phyloP scores from a whole-genome alignment of 2,888 invertebrate species.

The Torymus tubicola region DNA sequence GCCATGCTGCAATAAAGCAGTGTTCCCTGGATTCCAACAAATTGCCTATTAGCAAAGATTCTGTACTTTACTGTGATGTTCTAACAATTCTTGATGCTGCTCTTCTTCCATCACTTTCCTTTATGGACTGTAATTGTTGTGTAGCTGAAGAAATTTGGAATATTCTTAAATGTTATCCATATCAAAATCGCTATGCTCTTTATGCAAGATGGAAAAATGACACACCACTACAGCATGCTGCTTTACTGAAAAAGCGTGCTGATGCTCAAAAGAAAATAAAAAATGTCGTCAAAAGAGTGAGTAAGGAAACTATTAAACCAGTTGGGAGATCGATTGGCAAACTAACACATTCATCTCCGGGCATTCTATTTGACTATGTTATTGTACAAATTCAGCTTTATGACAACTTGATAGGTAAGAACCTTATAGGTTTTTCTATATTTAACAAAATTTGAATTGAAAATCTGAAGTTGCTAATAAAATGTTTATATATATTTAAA shows the following conservation, averaged over 20 bases:
- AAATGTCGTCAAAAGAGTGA: conserved; percentile 97
- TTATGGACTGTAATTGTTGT: conserved; percentile 96
- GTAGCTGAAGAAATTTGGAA: conserved; percentile 98
- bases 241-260: conserved; percentile 89
- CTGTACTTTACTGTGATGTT: conserved; percentile 87
- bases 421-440: too few species aligned
- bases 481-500: too few species aligned
- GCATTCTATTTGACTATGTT: conserved; percentile 97
- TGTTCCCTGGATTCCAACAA: conserved; percentile 70
- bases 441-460: too few species aligned
- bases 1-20: conserved; percentile 71
- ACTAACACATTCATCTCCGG: conserved; percentile 96
- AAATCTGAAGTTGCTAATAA: too few species aligned
- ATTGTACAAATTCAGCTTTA: conserved; percentile 92
- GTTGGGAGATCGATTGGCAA: conserved; percentile 97
- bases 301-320: conserved; percentile 98
- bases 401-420: conserved; percentile 89
- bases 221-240: conserved; percentile 87
- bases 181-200: conserved; percentile 89
- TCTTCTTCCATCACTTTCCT: conserved; percentile 92
- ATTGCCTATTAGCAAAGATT: conserved; percentile 68
- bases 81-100: conserved; percentile 91
- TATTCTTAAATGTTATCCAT: conserved; percentile 90
- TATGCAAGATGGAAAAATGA: conserved; percentile 99
- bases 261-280: conserved; percentile 94